Evolutionary conservation across 2,113 vertebrate species (phyloP).

Genomic region (Erythrocercus mccallii): DNA sequence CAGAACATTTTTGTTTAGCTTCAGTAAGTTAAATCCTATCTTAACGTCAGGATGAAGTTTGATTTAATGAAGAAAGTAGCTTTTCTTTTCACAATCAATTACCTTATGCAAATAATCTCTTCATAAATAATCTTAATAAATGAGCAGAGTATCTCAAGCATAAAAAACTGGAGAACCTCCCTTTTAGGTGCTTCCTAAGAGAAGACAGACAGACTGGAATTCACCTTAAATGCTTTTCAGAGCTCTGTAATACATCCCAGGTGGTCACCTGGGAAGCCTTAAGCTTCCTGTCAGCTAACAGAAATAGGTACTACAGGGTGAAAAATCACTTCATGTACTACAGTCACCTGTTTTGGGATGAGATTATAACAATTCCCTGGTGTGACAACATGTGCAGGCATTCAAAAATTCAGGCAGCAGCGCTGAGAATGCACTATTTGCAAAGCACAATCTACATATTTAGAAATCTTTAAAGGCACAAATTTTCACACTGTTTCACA

Average conservation of each 20-base stretch:
- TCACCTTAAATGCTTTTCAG: background rate
- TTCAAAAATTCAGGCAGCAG: background rate
- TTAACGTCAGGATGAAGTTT: background rate
- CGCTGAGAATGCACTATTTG: background rate
- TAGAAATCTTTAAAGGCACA: background rate
- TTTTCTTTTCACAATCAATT: background rate
- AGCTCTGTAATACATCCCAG: background rate
- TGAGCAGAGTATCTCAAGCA: background rate
- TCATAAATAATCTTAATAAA: background rate
- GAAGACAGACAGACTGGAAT: accelerated
- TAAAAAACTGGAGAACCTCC: accelerated
- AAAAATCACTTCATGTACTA: background rate
- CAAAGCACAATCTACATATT: background rate
- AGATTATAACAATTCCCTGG: background rate
- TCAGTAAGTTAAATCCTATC: background rate
- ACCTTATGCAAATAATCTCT: background rate
- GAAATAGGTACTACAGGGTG: background rate
- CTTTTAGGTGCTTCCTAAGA: background rate
- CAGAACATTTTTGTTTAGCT: background rate
- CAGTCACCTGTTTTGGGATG: background rate
- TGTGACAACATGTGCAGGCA: background rate
- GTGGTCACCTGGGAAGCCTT: background rate
- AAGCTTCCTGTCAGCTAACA: background rate
- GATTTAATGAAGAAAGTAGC: background rate
- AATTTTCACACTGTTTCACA: too few species aligned